Percentiles rank a stretch among this genome's conserved stretches.
These are phyloP conservation scores for Drosophila prostipennis DNA, from an alignment of 2,888 invertebrate species.

Conservation along the genomic window DNA sequence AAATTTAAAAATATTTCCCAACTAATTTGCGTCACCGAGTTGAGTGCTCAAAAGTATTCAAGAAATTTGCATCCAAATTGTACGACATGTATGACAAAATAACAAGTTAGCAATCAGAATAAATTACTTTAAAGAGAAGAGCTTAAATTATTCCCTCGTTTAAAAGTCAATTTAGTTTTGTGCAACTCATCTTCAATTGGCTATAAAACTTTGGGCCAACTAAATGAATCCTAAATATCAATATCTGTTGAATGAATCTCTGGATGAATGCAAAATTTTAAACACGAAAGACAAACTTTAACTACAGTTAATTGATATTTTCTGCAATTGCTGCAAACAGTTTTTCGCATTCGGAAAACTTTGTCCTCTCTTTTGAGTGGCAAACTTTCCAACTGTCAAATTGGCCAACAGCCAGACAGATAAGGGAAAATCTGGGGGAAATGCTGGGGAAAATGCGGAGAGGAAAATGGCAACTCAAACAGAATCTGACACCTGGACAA, in stretches of 20 bases:
- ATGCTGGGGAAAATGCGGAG: neutral
- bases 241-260: slow-evolving; percentile 30
- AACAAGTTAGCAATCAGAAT: slow-evolving; percentile 3
- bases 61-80: slow-evolving; percentile 4
- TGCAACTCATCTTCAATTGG: neutral
- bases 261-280: slow-evolving; percentile 25
- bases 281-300: slow-evolving; percentile 44
- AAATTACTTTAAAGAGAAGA: neutral
- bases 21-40: neutral
- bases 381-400: slow-evolving; percentile 48
- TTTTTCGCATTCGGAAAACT: slow-evolving; percentile 22
- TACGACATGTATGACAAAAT: neutral
- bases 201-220: neutral
- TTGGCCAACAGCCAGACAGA: slow-evolving; percentile 39
- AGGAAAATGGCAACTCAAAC: slow-evolving; percentile 38
- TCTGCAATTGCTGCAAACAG: slow-evolving; percentile 11
- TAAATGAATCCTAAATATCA: neutral
- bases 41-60: neutral
- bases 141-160: neutral
- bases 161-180: neutral
- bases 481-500: slow-evolving; percentile 42
- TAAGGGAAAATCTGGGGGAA: slow-evolving; percentile 12
- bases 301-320: slow-evolving; percentile 52
- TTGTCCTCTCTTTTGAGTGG: slow-evolving; percentile 41
- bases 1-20: neutral